phyloP scores from a whole-genome alignment of 1,140 invertebrate genomes.

The Microplitis mediator region DNA sequence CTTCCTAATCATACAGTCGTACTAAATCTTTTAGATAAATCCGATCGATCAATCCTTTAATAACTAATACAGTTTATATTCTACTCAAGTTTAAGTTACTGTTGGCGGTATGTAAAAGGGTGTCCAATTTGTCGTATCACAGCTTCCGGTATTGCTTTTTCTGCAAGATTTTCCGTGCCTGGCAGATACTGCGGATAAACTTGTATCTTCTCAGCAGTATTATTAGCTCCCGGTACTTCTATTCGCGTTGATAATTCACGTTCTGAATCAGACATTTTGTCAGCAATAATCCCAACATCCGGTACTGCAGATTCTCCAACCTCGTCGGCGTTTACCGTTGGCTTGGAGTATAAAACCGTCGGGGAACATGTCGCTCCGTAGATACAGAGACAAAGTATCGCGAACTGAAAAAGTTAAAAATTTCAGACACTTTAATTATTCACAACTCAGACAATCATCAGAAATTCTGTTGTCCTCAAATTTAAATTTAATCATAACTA shows the following conservation, averaged over 20 bases:
- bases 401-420: background rate
- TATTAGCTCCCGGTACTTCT: background rate
- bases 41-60: too few species aligned
- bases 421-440: background rate
- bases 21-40: too few species aligned
- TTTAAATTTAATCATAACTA: background rate
- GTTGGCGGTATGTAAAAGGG: too few species aligned
- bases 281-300: background rate
- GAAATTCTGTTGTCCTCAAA: background rate
- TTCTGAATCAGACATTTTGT: background rate
- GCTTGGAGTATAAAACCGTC: slow-evolving; percentile 1
- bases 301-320: background rate
- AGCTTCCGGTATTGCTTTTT: slow-evolving; percentile 4
- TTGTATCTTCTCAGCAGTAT: slow-evolving; percentile 11
- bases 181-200: background rate
- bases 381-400: background rate
- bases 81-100: too few species aligned
- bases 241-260: background rate
- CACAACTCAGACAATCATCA: background rate
- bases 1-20: too few species aligned
- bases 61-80: too few species aligned
- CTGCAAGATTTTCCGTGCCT: slow-evolving; percentile 10
- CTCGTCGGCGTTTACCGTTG: background rate
- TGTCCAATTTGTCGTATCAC: background rate
- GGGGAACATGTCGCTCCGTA: background rate